Percentiles rank a stretch among this genome's conserved stretches.
Conservation (phyloP, 2,113 vertebrate genomes). For the Catagonus wagneri region DNA sequence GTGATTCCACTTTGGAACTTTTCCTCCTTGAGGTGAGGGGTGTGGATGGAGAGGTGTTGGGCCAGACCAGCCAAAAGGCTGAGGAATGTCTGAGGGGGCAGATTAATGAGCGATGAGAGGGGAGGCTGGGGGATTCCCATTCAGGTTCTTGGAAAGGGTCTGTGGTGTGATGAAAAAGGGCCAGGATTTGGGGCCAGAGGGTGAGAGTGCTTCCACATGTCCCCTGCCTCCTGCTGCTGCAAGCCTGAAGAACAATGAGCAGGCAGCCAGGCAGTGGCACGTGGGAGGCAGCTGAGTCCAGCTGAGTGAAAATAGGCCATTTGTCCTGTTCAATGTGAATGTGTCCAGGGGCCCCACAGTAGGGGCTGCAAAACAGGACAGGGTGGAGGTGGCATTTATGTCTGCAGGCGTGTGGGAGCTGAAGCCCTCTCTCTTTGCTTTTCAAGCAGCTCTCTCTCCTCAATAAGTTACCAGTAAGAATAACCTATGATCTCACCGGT, state of each 20-base stretch:
- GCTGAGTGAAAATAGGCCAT: slow-evolving; percentile 83
- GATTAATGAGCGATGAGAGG: slow-evolving; percentile 29
- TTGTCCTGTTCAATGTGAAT: slow-evolving; percentile 84
- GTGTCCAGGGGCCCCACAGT: slow-evolving; percentile 46
- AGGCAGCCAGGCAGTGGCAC: slow-evolving; percentile 81
- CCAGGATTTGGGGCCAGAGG: slow-evolving; percentile 85
- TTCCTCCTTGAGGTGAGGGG: not conserved
- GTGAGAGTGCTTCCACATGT: slow-evolving; percentile 89
- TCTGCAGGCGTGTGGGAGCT: slow-evolving; percentile 52
- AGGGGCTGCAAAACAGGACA: slow-evolving; percentile 65
- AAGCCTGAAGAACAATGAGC: slow-evolving; percentile 86
- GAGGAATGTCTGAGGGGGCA: slow-evolving; percentile 65
- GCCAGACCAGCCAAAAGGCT: slow-evolving; percentile 67
- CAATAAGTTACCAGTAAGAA: slow-evolving; percentile 66
- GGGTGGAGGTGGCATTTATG: slow-evolving; percentile 77
- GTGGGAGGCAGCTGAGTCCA: slow-evolving; percentile 87
- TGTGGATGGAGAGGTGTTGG: not conserved
- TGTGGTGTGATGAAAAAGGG: slow-evolving; percentile 64
- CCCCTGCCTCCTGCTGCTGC: slow-evolving; percentile 86
- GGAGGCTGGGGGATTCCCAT: slow-evolving; percentile 57
- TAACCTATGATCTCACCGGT: slow-evolving; percentile 53
- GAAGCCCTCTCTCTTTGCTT: slow-evolving; percentile 79
- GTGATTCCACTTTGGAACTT: slow-evolving; percentile 37
- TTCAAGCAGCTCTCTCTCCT: slow-evolving; percentile 69
- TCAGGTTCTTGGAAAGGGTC: slow-evolving; percentile 80